A percentile compares a stretch with the other conserved stretches of the same genome.
These are phyloP conservation scores for Lithosia quadra DNA, from an alignment of 2,888 invertebrate genomes.

Conservation along the genomic window DNA sequence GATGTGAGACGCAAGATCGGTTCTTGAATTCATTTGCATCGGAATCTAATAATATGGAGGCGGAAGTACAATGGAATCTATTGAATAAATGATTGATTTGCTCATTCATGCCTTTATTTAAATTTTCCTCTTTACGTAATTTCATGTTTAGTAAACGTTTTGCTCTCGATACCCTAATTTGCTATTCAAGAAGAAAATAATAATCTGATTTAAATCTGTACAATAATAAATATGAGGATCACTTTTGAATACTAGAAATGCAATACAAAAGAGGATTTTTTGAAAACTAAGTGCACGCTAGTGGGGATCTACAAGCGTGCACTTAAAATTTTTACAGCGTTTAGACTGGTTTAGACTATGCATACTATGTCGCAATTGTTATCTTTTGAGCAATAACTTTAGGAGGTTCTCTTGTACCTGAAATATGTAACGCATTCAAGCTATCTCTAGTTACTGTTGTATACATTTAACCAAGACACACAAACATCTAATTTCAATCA, in stretches of 20 bases:
- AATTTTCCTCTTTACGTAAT: neutral
- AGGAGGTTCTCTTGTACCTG: neutral
- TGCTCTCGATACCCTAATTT: neutral
- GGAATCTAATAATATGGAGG: slow-evolving; percentile 63
- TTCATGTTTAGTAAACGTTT: neutral
- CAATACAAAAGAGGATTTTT: no score
- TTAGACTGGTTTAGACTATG: no score
- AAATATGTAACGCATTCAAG: neutral
- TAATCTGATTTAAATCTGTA: no score
- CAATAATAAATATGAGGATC: no score
- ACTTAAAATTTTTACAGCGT: no score
- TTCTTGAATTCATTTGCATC: slow-evolving; percentile 64
- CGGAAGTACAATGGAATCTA: slow-evolving; percentile 27
- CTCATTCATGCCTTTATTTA: neutral
- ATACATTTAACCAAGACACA: neutral
- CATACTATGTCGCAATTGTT: neutral
- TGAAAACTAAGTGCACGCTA: no score
- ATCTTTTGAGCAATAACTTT: neutral
- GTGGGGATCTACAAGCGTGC: no score
- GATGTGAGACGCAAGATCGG: slow-evolving; percentile 55
- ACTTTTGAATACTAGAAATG: no score
- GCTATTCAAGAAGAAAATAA: no score
- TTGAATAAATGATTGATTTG: slow-evolving; percentile 15
- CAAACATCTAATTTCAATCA: neutral
- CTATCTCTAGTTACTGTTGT: no score